A percentile compares a stretch with the other conserved stretches of the same genome.
Evolutionary conservation across 2,113 vertebrate species (phyloP).

Genomic region (Psittacula cyanocephala): DNA sequence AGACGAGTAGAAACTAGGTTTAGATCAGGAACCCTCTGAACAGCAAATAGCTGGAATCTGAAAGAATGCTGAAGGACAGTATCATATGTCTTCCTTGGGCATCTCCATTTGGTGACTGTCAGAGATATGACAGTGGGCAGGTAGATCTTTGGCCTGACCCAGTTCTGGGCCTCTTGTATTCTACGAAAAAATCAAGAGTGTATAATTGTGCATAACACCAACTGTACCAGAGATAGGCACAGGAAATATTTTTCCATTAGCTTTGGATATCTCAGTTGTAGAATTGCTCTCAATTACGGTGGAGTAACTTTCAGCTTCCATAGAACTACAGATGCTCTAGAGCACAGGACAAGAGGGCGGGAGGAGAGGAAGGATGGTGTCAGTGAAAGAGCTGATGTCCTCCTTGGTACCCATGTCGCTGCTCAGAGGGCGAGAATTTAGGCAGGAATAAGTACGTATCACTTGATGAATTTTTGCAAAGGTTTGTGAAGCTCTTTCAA

Average conservation of each 20-base stretch:
- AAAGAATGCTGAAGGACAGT: background rate
- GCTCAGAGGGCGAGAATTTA: background rate
- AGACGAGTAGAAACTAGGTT: rapidly evolving
- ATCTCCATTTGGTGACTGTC: background rate
- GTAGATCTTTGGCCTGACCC: background rate
- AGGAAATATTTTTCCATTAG: background rate
- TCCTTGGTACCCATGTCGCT: background rate
- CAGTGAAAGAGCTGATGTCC: background rate
- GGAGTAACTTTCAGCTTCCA: background rate
- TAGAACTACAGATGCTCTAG: background rate
- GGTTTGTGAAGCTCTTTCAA: background rate
- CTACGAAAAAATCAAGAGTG: background rate
- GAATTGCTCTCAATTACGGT: background rate
- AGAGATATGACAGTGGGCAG: background rate
- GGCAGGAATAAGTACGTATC: background rate
- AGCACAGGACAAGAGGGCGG: background rate
- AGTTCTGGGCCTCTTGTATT: background rate
- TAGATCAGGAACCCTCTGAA: background rate
- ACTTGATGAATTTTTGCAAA: background rate
- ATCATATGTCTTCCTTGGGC: rapidly evolving
- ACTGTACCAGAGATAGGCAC: background rate
- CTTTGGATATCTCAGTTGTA: background rate
- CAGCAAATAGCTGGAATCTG: background rate
- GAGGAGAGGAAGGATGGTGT: background rate
- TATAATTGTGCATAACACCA: background rate